These are phyloP conservation scores for Mola mola DNA, from an alignment of 2,113 vertebrate species.

Conservation along the genomic window DNA sequence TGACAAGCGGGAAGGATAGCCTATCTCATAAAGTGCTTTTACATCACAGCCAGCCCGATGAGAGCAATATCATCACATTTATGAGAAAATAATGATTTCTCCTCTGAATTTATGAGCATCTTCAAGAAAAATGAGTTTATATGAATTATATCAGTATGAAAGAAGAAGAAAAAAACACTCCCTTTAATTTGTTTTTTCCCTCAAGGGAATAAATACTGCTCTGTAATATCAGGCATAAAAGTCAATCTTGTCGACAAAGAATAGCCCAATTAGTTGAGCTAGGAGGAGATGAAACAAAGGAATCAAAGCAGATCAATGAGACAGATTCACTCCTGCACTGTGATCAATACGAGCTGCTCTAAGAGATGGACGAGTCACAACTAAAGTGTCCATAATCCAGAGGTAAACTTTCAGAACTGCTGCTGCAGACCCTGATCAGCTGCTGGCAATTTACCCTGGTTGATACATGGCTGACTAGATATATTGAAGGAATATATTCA, in stretches of 20 bases:
- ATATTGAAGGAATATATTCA: too few relatives aligned
- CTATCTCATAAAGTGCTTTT: conserved; percentile 75
- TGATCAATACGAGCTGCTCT: conserved; percentile 51
- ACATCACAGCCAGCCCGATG: conserved; percentile 66
- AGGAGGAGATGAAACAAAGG: conserved; percentile 70
- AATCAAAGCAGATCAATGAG: conserved; percentile 77
- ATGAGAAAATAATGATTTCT: conserved; percentile 84
- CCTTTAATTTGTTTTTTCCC: conserved; percentile 78
- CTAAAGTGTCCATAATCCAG: conserved; percentile 45
- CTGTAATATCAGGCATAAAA: conserved; percentile 75
- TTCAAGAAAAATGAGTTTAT: conserved; percentile 59
- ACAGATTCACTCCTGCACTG: conserved; percentile 53
- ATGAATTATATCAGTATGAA: conserved; percentile 68
- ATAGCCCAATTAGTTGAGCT: conserved; percentile 76
- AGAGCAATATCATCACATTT: conserved; percentile 81
- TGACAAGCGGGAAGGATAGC: conserved; percentile 58
- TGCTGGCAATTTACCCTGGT: too few relatives aligned
- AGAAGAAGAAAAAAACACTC: conserved; percentile 36
- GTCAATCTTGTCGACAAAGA: conserved; percentile 74
- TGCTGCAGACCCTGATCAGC: too few relatives aligned
- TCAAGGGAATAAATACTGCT: conserved; percentile 74
- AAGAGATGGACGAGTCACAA: conserved; percentile 42
- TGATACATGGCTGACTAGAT: too few relatives aligned
- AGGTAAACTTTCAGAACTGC: conserved; percentile 43
- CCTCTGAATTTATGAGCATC: conserved; percentile 75